Evolutionary conservation across 2,113 vertebrate genomes (phyloP).

Genomic region (Gymnarchus niloticus): DNA sequence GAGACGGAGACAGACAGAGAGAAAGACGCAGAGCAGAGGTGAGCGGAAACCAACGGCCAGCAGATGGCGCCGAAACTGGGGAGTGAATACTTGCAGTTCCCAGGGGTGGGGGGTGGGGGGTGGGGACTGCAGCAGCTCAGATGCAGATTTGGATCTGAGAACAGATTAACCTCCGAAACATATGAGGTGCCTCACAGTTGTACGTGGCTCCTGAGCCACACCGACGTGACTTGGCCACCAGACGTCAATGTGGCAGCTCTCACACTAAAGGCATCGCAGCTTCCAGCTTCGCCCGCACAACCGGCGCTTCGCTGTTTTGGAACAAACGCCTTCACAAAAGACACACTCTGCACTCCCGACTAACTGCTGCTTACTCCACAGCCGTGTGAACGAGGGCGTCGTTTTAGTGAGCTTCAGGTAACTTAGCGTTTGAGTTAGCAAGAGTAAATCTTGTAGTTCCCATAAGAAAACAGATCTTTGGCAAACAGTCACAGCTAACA

Average conservation of each 20-base stretch:
- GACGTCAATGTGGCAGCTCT: neutral
- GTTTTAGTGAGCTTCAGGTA: too few relatives aligned
- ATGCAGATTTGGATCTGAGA: neutral
- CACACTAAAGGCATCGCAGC: neutral
- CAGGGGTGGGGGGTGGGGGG: neutral
- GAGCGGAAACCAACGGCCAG: constrained; percentile 55
- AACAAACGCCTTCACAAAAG: neutral
- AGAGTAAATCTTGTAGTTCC: neutral
- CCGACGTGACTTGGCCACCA: neutral
- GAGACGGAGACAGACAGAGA: constrained; percentile 25
- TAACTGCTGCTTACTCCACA: too few relatives aligned
- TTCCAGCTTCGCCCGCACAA: neutral
- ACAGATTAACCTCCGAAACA: neutral
- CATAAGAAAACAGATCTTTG: neutral
- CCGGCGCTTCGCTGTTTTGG: neutral
- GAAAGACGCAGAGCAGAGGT: constrained; percentile 59
- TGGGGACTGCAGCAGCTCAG: neutral
- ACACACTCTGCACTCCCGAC: neutral
- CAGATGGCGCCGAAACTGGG: constrained; percentile 47
- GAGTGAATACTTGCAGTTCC: constrained; percentile 37
- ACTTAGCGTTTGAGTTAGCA: neutral
- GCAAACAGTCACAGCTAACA: neutral
- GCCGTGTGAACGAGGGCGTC: too few relatives aligned
- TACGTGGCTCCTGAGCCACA: neutral
- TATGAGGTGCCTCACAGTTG: neutral